phyloP scores from a whole-genome alignment of 2,888 invertebrate genomes.

The Hyposoter didymator region DNA sequence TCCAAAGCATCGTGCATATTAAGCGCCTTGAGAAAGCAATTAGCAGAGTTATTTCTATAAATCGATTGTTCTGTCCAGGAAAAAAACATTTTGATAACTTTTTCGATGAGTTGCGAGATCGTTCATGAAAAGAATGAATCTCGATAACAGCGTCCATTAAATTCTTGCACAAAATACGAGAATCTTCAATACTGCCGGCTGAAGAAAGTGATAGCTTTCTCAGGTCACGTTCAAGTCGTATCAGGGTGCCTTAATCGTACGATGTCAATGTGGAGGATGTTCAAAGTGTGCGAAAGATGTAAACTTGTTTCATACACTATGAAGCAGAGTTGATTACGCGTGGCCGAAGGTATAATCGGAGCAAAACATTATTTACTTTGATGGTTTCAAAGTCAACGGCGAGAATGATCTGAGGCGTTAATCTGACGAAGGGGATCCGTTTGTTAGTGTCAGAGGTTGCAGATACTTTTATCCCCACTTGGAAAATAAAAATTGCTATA shows the following conservation, averaged over 20 bases:
- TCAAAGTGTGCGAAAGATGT: background rate
- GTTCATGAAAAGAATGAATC: background rate
- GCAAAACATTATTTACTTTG: background rate
- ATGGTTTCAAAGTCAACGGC: constrained; percentile 22
- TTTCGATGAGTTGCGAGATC: no score
- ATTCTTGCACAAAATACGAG: background rate
- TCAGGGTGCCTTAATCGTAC: constrained; percentile 40
- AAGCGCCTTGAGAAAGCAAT: no score
- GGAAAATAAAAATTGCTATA: constrained; percentile 51
- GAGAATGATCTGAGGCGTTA: constrained; percentile 20
- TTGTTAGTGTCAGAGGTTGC: constrained; percentile 58
- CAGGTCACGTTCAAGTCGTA: constrained; percentile 40
- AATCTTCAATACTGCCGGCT: background rate
- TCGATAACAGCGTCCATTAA: background rate
- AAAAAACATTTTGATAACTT: background rate
- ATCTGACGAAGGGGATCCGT: constrained; percentile 16
- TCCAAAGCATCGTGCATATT: no score
- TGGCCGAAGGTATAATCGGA: constrained; percentile 38
- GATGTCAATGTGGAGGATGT: constrained; percentile 65
- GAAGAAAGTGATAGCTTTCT: constrained; percentile 9
- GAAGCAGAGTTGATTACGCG: background rate
- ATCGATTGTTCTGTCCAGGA: no score
- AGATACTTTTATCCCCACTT: constrained; percentile 51
- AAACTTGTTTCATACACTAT: background rate
- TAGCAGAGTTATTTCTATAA: no score